These are phyloP conservation scores for Drosophila affinis DNA, from an alignment of 2,888 invertebrate genomes.

Conservation along the genomic window DNA sequence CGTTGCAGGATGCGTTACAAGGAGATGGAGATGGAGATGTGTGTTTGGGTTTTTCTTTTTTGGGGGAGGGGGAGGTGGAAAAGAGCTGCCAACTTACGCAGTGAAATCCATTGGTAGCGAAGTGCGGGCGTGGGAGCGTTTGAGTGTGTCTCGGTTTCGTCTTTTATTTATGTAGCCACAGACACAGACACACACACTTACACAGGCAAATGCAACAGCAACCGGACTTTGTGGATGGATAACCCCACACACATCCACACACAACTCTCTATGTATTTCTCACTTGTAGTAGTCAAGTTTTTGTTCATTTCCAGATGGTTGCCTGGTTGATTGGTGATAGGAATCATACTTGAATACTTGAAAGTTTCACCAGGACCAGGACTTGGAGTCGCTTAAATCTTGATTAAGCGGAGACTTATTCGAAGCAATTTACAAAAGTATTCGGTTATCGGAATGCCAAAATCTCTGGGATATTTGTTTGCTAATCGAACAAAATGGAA, in stretches of 20 bases:
- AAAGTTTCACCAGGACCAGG: background rate
- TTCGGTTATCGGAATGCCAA: background rate
- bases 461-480: background rate
- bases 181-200: background rate
- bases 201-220: constrained; percentile 28
- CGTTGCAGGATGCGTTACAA: constrained; percentile 60
- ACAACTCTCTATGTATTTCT: background rate
- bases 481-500: background rate
- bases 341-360: background rate
- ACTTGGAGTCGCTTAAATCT: background rate
- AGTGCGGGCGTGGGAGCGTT: constrained; percentile 27
- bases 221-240: constrained; percentile 10
- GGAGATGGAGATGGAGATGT: constrained; percentile 23
- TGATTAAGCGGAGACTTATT: background rate
- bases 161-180: constrained; percentile 45
- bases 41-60: constrained; percentile 8
- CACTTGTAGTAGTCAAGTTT: background rate
- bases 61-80: background rate
- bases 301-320: background rate
- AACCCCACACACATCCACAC: background rate
- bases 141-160: constrained; percentile 42
- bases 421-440: background rate
- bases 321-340: background rate
- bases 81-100: constrained; percentile 34
- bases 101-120: constrained; percentile 36